phyloP scores from a whole-genome alignment of 2,888 invertebrate genomes.

The Phaedon cochleariae region DNA sequence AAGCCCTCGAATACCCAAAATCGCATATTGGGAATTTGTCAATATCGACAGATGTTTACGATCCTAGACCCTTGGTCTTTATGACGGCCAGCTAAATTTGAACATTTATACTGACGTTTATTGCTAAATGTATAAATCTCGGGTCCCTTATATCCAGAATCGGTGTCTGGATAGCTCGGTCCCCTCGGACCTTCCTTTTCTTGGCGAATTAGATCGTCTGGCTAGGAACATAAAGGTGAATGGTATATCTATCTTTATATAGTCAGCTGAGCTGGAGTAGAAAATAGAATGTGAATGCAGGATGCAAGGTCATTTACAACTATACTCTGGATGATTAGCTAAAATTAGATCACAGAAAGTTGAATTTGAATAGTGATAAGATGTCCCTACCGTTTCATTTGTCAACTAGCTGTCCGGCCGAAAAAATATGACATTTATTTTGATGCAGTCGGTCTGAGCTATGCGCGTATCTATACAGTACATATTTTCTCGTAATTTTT shows the following conservation, averaged over 20 bases:
- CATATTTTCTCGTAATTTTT: no score
- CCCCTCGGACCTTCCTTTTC: not conserved
- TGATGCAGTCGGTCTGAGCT: no score
- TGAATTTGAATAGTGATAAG: no score
- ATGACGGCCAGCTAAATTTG: slow-evolving; percentile 53
- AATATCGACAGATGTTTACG: slow-evolving; percentile 56
- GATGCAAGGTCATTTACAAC: no score
- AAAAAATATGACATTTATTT: no score
- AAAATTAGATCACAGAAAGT: no score
- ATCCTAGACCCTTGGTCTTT: slow-evolving; percentile 53
- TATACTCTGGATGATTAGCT: no score
- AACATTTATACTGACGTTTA: slow-evolving; percentile 59
- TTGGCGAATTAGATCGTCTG: not conserved
- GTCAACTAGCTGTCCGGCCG: no score
- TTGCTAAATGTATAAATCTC: slow-evolving; percentile 58
- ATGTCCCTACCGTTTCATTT: no score
- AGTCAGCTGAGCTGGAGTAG: no score
- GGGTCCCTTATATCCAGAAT: slow-evolving; percentile 34
- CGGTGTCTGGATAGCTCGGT: not conserved
- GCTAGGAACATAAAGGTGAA: not conserved
- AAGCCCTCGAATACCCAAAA: not conserved
- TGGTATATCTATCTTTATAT: not conserved
- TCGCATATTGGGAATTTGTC: slow-evolving; percentile 52
- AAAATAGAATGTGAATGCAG: no score
- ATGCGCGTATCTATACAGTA: no score